Evolutionary conservation across 1,140 invertebrate species (phyloP).

Genomic region (Daktulosphaira vitifoliae): DNA sequence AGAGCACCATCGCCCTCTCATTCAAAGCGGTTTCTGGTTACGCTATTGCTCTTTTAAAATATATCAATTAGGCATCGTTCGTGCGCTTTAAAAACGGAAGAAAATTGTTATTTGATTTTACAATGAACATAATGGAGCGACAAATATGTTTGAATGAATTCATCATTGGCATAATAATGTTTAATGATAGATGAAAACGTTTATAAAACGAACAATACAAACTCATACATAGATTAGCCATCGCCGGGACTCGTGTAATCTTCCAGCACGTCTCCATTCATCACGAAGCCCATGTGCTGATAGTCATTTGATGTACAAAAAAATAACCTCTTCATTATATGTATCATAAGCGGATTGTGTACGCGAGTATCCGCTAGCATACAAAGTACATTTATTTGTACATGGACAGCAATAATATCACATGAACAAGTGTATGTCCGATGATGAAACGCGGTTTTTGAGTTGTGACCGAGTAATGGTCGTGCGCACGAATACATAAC

Average conservation of each 20-base stretch:
- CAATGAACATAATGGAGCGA: too few relatives aligned
- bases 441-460: constrained; percentile 15
- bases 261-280: constrained; percentile 4
- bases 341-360: background rate
- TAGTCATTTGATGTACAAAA: constrained; percentile 24
- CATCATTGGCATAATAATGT: too few relatives aligned
- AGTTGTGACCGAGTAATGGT: constrained; percentile 19
- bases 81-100: too few relatives aligned
- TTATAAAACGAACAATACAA: background rate
- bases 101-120: too few relatives aligned
- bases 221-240: constrained; percentile 17
- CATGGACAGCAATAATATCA: constrained; percentile 10
- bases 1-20: too few relatives aligned
- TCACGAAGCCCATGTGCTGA: constrained; percentile 9
- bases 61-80: too few relatives aligned
- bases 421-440: background rate
- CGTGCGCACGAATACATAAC: background rate
- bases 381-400: constrained; percentile 10
- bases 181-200: too few relatives aligned
- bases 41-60: too few relatives aligned
- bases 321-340: constrained; percentile 15
- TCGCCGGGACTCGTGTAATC: background rate
- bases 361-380: too few relatives aligned
- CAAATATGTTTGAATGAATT: too few relatives aligned
- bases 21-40: too few relatives aligned